A percentile compares a stretch with the other conserved stretches of the same genome.
These are phyloP conservation scores for Eutrigla gurnardus DNA, from an alignment of 2,797 vertebrate species.

Conservation along the genomic window DNA sequence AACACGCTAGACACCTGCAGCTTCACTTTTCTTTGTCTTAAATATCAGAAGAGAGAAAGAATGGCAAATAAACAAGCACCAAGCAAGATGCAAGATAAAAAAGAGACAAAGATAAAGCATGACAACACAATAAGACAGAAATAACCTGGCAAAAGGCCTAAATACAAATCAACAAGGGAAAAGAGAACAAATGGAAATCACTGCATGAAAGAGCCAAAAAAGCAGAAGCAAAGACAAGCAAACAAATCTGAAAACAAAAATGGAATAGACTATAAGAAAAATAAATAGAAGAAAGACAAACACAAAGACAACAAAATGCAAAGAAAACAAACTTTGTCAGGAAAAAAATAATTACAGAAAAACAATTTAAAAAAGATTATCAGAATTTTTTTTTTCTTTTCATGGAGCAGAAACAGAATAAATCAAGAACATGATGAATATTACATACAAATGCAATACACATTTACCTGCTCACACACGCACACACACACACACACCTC, in stretches of 20 bases:
- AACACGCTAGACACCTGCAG: slow-evolving; percentile 49
- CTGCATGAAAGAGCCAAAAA: slow-evolving; percentile 28
- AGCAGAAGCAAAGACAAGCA: slow-evolving; percentile 19
- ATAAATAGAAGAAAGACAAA: slow-evolving; percentile 18
- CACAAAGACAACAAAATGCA: slow-evolving; percentile 15
- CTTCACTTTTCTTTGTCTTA: slow-evolving; percentile 31
- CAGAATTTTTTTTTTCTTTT: background rate
- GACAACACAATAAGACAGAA: slow-evolving; percentile 27
- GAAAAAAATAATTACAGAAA: background rate
- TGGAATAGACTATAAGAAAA: background rate
- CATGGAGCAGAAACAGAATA: background rate
- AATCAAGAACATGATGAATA: background rate
- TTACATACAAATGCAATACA: background rate
- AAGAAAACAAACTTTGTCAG: slow-evolving; percentile 9
- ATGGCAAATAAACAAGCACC: slow-evolving; percentile 20
- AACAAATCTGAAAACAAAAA: slow-evolving; percentile 16
- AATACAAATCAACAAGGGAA: slow-evolving; percentile 34
- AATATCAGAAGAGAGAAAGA: background rate
- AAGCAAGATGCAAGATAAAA: slow-evolving; percentile 15
- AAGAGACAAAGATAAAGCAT: slow-evolving; percentile 23
- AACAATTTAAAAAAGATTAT: background rate
- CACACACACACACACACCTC: background rate
- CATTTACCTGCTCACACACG: background rate
- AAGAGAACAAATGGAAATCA: slow-evolving; percentile 47
- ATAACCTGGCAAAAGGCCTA: slow-evolving; percentile 22